phyloP scores from a whole-genome alignment of 2,113 vertebrate genomes.

The Atractosteus spatula region DNA sequence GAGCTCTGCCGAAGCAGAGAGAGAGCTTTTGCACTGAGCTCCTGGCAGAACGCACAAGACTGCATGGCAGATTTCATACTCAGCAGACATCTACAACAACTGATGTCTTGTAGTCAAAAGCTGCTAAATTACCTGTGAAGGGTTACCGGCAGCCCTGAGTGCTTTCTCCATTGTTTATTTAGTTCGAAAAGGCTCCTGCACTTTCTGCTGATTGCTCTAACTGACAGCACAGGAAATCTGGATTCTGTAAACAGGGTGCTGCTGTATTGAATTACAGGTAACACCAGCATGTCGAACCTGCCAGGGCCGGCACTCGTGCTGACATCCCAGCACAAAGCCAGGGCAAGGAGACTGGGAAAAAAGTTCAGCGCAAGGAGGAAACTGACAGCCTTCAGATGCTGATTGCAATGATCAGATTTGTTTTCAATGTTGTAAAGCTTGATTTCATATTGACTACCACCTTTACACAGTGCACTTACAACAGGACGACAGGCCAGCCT shows the following conservation, averaged over 20 bases:
- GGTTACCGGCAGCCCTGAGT: constrained; percentile 64
- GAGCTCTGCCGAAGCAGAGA: not conserved
- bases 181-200: constrained; percentile 65
- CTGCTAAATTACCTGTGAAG: constrained; percentile 69
- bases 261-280: constrained; percentile 67
- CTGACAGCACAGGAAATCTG: constrained; percentile 70
- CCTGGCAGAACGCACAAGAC: constrained; percentile 52
- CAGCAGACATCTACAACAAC: constrained; percentile 59
- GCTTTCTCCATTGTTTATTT: constrained; percentile 69
- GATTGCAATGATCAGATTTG: too few relatives aligned
- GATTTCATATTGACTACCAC: too few relatives aligned
- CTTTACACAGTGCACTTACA: too few relatives aligned
- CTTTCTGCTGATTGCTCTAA: constrained; percentile 63
- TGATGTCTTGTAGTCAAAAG: constrained; percentile 63
- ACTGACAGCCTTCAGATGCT: too few relatives aligned
- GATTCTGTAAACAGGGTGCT: constrained; percentile 63
- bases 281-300: constrained; percentile 65
- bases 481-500: too few relatives aligned
- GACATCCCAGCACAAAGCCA: constrained; percentile 32
- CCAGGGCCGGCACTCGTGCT: constrained; percentile 45
- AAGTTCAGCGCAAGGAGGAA: not conserved
- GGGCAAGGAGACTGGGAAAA: constrained; percentile 46
- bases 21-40: constrained; percentile 41
- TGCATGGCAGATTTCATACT: constrained; percentile 66
- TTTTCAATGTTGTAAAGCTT: too few relatives aligned